These are phyloP conservation scores for Xyrichtys novacula DNA, from an alignment of 2,797 vertebrate genomes.

Conservation along the genomic window DNA sequence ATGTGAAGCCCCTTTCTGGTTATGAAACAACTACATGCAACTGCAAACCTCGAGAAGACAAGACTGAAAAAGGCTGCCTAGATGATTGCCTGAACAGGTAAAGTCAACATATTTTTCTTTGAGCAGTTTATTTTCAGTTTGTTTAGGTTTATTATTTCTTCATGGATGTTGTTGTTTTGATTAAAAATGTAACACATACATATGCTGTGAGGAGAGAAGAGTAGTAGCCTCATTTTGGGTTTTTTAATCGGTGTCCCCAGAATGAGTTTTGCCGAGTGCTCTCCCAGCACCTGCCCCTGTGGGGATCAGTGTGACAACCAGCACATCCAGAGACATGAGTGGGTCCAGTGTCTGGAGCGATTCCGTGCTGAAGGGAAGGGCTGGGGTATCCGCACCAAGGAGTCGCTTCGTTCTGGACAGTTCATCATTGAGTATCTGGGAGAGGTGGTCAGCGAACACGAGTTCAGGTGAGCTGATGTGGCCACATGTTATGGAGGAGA, in stretches of 20 bases:
- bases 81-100: slow-evolving; percentile 99
- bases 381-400: slow-evolving; percentile 98
- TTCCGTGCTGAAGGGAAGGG: slow-evolving; percentile 98
- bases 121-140: background rate
- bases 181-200: background rate
- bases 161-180: background rate
- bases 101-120: slow-evolving; percentile 8
- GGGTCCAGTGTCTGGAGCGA: slow-evolving; percentile 97
- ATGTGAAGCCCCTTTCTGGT: slow-evolving; percentile 98
- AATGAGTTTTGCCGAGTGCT: slow-evolving; percentile 99
- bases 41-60: slow-evolving; percentile 87
- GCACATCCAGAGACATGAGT: slow-evolving; percentile 97
- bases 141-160: background rate
- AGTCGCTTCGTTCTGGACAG: slow-evolving; percentile 92
- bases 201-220: slow-evolving; percentile 1
- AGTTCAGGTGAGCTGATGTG: slow-evolving; percentile 89
- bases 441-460: slow-evolving; percentile 98
- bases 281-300: slow-evolving; percentile 94
- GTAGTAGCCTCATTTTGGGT: background rate
- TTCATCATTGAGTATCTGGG: slow-evolving; percentile 99
- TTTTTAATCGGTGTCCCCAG: slow-evolving; percentile 71
- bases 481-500: background rate
- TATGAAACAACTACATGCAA: slow-evolving; percentile 97
- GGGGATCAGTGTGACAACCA: slow-evolving; percentile 95
- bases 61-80: slow-evolving; percentile 89